Evolutionary conservation across 2,888 invertebrate genomes (phyloP).

Genomic region (Notocelia uddmanniana): DNA sequence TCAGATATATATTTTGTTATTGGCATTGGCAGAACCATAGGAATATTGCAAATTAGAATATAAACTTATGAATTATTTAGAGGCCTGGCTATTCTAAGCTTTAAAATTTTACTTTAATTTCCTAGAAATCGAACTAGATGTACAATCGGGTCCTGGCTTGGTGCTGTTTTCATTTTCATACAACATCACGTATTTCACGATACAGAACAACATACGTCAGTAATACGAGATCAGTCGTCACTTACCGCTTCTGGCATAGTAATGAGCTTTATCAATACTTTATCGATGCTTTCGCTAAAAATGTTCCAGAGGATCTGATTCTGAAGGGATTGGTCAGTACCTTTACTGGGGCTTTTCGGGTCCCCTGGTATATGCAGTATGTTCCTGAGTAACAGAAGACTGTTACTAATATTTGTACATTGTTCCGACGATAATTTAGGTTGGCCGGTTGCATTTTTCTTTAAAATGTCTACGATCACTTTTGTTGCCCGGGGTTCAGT

Average conservation of each 20-base stretch:
- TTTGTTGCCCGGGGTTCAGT: constrained; percentile 88
- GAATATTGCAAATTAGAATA: constrained; percentile 27
- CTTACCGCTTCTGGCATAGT: constrained; percentile 87
- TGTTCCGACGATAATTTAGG: constrained; percentile 85
- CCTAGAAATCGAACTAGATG: not conserved
- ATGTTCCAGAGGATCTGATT: constrained; percentile 93
- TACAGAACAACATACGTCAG: constrained; percentile 12
- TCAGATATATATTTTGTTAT: not conserved
- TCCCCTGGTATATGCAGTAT: constrained; percentile 90
- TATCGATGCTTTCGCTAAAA: constrained; percentile 91
- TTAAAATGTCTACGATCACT: constrained; percentile 89
- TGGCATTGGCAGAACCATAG: not conserved
- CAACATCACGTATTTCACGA: not conserved
- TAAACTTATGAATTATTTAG: not conserved
- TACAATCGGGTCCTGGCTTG: too few relatives aligned
- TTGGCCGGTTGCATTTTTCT: constrained; percentile 84
- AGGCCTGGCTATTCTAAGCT: not conserved
- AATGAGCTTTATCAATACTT: constrained; percentile 89
- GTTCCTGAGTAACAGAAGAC: constrained; percentile 89
- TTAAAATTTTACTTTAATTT: not conserved
- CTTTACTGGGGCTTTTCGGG: constrained; percentile 52
- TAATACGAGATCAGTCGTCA: constrained; percentile 48
- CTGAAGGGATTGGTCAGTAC: constrained; percentile 82
- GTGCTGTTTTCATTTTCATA: too few relatives aligned
- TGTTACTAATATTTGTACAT: constrained; percentile 89